These are phyloP conservation scores for Hetaerina americana DNA, from an alignment of 1,140 invertebrate genomes.

Conservation along the genomic window DNA sequence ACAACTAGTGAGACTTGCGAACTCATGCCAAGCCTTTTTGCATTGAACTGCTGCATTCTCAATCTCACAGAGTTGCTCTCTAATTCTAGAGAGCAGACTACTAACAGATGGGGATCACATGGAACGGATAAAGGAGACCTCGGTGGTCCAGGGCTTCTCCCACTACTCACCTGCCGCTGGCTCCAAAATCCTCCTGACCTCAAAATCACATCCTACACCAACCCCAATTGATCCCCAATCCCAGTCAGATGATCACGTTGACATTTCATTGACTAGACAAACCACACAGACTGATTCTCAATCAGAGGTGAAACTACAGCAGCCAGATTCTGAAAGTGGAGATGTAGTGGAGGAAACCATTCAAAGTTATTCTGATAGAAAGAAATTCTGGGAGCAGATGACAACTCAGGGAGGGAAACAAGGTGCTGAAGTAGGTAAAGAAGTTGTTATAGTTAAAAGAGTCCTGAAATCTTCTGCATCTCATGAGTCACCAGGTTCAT, in stretches of 20 bases:
- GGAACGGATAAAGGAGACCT: neutral
- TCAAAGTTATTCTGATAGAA: conserved; percentile 29
- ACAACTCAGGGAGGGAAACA: conserved; percentile 2
- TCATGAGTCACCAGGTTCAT: neutral
- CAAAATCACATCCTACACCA: neutral
- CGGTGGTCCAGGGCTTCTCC: neutral
- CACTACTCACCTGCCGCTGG: neutral
- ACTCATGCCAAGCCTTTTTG: neutral
- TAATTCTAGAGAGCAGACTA: conserved; percentile 15
- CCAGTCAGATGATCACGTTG: neutral
- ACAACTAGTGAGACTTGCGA: neutral
- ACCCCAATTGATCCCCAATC: neutral
- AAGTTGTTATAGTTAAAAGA: neutral
- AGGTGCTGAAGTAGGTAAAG: neutral
- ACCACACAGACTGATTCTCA: neutral
- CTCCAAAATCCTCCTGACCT: neutral
- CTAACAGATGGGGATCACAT: conserved; percentile 11
- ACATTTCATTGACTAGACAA: neutral
- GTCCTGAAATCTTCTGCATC: neutral
- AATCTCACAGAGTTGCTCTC: conserved; percentile 4
- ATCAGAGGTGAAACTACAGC: neutral
- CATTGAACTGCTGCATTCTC: neutral
- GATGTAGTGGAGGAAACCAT: conserved; percentile 8
- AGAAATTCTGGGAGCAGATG: conserved; percentile 36
- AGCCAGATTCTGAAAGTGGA: neutral